A percentile compares a stretch with the other conserved stretches of the same genome.
Conservation (phyloP, 2,113 vertebrate species). For the Spilogale gracilis region DNA sequence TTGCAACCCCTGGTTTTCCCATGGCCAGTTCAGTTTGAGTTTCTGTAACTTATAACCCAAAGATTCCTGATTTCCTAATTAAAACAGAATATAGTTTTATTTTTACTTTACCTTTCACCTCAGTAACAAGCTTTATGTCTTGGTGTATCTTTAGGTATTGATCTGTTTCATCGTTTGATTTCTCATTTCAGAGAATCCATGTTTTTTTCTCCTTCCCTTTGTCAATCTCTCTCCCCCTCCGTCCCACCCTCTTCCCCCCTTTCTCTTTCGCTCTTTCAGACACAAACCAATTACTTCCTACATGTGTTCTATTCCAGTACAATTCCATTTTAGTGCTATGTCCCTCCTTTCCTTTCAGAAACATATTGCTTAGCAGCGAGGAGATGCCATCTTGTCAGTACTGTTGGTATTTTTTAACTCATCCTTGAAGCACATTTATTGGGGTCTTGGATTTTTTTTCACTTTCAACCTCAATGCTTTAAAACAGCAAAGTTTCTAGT, state of each 20-base stretch:
- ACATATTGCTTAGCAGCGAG: neutral
- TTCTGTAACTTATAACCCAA: slow-evolving; percentile 19
- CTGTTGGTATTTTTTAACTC: neutral
- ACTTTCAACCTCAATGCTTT: neutral
- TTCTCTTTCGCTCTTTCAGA: neutral
- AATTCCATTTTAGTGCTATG: neutral
- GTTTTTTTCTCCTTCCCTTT: neutral
- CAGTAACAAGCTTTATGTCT: neutral
- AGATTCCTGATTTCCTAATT: neutral
- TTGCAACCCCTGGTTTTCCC: neutral
- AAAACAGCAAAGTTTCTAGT: neutral
- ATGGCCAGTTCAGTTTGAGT: neutral
- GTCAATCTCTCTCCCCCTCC: no score
- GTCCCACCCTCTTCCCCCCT: no score
- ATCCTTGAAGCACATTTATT: neutral
- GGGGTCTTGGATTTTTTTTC: neutral
- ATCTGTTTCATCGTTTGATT: neutral
- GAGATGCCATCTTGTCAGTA: neutral
- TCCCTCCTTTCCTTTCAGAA: neutral
- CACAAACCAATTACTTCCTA: neutral
- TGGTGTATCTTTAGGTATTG: neutral
- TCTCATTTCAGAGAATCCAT: slow-evolving; percentile 9
- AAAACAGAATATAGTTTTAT: neutral
- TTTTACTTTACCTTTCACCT: slow-evolving; percentile 20
- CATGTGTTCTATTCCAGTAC: neutral